These are phyloP conservation scores for Sylvilagus bachmani DNA, from an alignment of 2,113 vertebrate species.

Conservation along the genomic window DNA sequence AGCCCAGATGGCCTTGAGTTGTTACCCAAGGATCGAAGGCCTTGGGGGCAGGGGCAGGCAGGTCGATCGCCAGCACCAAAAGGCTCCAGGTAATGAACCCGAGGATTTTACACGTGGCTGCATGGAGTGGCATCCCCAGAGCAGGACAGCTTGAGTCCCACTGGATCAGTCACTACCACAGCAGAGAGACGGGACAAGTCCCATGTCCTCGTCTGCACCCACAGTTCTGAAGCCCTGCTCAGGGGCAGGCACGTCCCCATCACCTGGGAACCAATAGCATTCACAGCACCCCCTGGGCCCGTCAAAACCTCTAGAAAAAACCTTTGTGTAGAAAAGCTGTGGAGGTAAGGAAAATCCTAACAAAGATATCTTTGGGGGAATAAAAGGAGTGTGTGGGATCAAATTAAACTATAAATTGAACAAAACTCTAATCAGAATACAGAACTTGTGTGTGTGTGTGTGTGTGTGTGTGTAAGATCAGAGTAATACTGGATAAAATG, in stretches of 20 bases:
- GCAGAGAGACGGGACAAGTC: neutral
- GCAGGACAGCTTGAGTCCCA: neutral
- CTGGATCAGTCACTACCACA: too few relatives aligned
- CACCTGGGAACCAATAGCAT: neutral
- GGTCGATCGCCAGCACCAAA: neutral
- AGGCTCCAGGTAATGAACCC: neutral
- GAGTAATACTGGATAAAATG: neutral
- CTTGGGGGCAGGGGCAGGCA: fast-evolving
- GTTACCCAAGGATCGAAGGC: neutral
- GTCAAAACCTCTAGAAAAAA: neutral
- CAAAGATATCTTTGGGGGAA: neutral
- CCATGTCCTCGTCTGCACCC: neutral
- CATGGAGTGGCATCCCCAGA: neutral
- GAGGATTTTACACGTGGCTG: neutral
- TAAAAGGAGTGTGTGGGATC: neutral
- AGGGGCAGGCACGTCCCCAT: neutral
- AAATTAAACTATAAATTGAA: slow-evolving; percentile 51
- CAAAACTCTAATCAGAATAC: neutral
- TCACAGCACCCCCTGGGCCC: neutral
- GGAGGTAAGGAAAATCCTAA: neutral
- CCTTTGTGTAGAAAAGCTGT: neutral
- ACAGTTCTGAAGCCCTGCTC: neutral
- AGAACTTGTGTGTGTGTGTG: neutral
- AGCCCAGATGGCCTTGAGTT: neutral
- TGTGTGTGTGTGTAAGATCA: neutral